Conservation (phyloP, 2,113 vertebrate genomes). For the Motacilla alba region DNA sequence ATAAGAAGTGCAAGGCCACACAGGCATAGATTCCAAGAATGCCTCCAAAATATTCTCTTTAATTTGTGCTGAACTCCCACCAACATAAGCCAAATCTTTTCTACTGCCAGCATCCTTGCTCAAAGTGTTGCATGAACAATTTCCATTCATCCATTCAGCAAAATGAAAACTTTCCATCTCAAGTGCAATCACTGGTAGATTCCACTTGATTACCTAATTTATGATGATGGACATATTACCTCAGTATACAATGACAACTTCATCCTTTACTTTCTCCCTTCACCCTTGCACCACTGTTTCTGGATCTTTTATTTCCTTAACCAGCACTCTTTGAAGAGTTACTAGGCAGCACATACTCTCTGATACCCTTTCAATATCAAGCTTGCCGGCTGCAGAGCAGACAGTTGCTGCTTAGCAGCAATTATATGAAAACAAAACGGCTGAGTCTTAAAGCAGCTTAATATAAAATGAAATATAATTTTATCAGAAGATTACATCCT, state of each 20-base stretch:
- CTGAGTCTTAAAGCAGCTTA: conserved; percentile 13
- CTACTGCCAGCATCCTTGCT: neutral
- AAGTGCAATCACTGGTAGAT: neutral
- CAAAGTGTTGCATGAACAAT: neutral
- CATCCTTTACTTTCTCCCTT: neutral
- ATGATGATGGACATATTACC: neutral
- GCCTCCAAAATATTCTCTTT: neutral
- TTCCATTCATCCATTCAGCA: neutral
- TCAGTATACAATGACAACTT: neutral
- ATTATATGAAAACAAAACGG: conserved; percentile 33
- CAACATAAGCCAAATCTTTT: neutral
- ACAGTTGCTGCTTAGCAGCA: conserved; percentile 5
- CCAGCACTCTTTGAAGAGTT: neutral
- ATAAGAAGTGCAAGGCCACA: neutral
- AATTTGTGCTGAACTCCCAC: neutral
- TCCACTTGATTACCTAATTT: neutral
- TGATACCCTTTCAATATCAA: conserved; percentile 12
- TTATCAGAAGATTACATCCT: neutral
- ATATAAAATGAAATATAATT: neutral
- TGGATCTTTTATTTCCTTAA: neutral
- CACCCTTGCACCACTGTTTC: neutral
- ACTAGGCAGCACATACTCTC: neutral
- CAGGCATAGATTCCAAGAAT: neutral
- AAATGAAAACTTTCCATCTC: neutral
- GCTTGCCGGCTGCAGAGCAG: neutral